These are phyloP conservation scores for Platichthys stellatus DNA, from an alignment of 2,113 vertebrate species.

Conservation along the genomic window DNA sequence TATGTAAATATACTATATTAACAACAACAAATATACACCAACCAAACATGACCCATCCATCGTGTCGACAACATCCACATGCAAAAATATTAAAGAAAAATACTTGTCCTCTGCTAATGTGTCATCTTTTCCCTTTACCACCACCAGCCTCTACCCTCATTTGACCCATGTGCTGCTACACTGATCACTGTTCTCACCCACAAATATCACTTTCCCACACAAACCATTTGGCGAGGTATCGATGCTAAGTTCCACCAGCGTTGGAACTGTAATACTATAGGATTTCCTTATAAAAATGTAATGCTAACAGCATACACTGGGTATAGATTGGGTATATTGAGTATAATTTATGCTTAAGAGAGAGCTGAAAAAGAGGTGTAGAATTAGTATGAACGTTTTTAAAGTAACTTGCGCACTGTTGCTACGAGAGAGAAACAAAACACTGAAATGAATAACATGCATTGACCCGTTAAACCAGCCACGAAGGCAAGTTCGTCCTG, in stretches of 20 bases:
- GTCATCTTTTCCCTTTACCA: not conserved
- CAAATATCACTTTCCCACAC: conserved; percentile 2
- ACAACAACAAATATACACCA: too few relatives aligned
- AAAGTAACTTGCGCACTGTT: not conserved
- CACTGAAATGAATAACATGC: not conserved
- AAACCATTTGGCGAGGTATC: not conserved
- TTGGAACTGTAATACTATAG: not conserved
- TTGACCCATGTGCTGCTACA: conserved; percentile 1
- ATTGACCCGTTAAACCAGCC: not conserved
- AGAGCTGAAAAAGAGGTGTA: not conserved
- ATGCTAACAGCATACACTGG: not conserved
- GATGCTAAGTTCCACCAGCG: not conserved
- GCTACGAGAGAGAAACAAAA: not conserved
- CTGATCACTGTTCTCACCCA: not conserved
- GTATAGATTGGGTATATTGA: not conserved
- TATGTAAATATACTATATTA: too few relatives aligned
- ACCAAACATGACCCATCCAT: not conserved
- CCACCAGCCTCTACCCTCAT: not conserved
- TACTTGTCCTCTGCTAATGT: not conserved
- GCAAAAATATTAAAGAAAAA: not conserved
- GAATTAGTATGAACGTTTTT: not conserved
- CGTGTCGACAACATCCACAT: not conserved
- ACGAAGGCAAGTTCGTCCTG: conserved; percentile 2
- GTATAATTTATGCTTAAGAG: not conserved
- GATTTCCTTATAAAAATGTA: conserved; percentile 7